phyloP scores from a whole-genome alignment of 2,888 invertebrate species.

The Argyresthia goedartella region DNA sequence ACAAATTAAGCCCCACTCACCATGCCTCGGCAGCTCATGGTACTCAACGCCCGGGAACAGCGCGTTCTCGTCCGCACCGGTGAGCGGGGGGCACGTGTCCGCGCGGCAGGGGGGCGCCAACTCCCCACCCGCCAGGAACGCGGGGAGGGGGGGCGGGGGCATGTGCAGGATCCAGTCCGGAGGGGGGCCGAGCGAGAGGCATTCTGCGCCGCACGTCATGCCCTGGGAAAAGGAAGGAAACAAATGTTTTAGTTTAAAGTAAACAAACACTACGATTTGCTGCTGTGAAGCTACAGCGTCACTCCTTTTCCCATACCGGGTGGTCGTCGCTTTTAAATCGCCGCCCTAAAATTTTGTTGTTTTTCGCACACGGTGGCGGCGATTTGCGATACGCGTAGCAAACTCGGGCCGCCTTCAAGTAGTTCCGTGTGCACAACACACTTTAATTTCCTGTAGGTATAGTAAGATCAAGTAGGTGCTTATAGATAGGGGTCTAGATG shows the following conservation, averaged over 20 bases:
- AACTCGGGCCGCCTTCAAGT: no score
- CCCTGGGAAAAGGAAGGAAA: constrained; percentile 6
- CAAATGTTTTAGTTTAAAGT: background rate
- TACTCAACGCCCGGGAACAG: constrained; percentile 79
- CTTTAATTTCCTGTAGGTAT: no score
- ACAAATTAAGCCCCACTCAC: constrained; percentile 37
- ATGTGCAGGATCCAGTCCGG: constrained; percentile 86
- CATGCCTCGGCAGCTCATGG: constrained; percentile 84
- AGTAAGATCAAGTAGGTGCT: no score
- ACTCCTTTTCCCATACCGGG: no score
- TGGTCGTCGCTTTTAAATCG: no score
- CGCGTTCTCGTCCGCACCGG: constrained; percentile 61
- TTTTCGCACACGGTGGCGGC: no score
- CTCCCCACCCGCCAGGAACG: constrained; percentile 75
- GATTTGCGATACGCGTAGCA: no score
- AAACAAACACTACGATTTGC: no score
- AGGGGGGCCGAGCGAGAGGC: constrained; percentile 78
- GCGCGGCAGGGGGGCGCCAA: constrained; percentile 76
- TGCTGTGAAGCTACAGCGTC: no score
- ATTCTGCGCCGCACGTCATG: constrained; percentile 73
- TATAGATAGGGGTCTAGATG: no score
- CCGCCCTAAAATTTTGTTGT: no score
- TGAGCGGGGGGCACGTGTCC: constrained; percentile 72
- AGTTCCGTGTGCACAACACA: no score
- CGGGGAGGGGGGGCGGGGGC: constrained; percentile 88